Evolutionary conservation across 2,797 vertebrate species (phyloP).

Genomic region (Lutjanus argentimaculatus): DNA sequence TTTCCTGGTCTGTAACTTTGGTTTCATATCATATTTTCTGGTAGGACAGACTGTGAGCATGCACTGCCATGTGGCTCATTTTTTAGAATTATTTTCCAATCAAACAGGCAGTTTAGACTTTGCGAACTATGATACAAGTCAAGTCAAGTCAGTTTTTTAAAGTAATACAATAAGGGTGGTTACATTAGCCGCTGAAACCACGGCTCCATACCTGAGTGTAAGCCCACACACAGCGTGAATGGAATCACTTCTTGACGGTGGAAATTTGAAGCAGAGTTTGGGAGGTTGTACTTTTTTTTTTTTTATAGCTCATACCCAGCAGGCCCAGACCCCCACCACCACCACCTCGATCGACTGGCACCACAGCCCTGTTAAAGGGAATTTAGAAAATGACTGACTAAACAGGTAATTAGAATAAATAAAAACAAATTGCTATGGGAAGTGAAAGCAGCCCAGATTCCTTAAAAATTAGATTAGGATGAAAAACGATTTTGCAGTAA

Average conservation of each 20-base stretch:
- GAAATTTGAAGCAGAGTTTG: constrained; percentile 59
- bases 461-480: constrained; percentile 54
- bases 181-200: constrained; percentile 42
- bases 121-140: neutral
- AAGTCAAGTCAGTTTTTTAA: neutral
- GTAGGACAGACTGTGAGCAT: neutral
- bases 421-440: constrained; percentile 69
- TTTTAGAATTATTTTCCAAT: neutral
- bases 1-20: neutral
- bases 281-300: constrained; percentile 16
- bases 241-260: constrained; percentile 36
- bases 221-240: constrained; percentile 62
- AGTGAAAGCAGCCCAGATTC: constrained; percentile 65
- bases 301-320: constrained; percentile 53
- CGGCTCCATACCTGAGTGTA: constrained; percentile 37
- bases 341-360: constrained; percentile 61
- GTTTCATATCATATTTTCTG: neutral
- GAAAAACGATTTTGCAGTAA: constrained; percentile 25
- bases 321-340: neutral
- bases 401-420: constrained; percentile 81
- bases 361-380: constrained; percentile 74
- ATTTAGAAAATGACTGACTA: constrained; percentile 75
- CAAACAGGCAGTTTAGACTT: constrained; percentile 20
- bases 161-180: constrained; percentile 7
- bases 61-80: neutral